Percentiles rank a stretch among this genome's conserved stretches.
Evolutionary conservation across 2,888 invertebrate genomes (phyloP).

Genomic region (Melinaea marsaeus): DNA sequence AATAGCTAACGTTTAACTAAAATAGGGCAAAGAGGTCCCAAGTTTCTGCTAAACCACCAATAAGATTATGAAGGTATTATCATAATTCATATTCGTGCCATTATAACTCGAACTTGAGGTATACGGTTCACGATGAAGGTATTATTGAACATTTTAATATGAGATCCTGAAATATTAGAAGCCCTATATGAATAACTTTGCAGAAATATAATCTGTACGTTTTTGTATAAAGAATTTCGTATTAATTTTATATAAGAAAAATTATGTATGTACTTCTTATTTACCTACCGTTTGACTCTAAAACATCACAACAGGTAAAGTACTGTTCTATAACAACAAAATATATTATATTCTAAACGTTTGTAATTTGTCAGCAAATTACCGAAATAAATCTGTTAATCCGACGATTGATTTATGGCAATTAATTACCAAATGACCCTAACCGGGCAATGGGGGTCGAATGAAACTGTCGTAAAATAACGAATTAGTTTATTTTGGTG

Average conservation of each 20-base stretch:
- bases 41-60: conserved; percentile 10
- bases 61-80: neutral
- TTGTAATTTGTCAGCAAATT: neutral
- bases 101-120: conserved; percentile 12
- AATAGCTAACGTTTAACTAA: conserved; percentile 1
- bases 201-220: conserved; percentile 8
- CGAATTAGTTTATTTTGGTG: conserved; percentile 3
- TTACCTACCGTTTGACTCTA: neutral
- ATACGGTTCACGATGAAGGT: conserved; percentile 12
- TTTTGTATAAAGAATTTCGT: neutral
- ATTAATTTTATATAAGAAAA: too few species aligned
- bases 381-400: neutral
- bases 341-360: neutral
- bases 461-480: neutral
- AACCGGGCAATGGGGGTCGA: neutral
- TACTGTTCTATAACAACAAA: too few species aligned
- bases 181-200: conserved; percentile 17
- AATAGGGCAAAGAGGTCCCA: conserved; percentile 1
- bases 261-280: too few species aligned
- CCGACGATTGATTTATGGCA: neutral
- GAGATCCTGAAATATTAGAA: conserved; percentile 15
- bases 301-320: too few species aligned
- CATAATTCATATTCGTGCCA: neutral
- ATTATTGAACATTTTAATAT: conserved; percentile 21
- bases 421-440: conserved; percentile 1